Evolutionary conservation across 2,888 invertebrate genomes (phyloP).

Genomic region (Apodemia mormo): DNA sequence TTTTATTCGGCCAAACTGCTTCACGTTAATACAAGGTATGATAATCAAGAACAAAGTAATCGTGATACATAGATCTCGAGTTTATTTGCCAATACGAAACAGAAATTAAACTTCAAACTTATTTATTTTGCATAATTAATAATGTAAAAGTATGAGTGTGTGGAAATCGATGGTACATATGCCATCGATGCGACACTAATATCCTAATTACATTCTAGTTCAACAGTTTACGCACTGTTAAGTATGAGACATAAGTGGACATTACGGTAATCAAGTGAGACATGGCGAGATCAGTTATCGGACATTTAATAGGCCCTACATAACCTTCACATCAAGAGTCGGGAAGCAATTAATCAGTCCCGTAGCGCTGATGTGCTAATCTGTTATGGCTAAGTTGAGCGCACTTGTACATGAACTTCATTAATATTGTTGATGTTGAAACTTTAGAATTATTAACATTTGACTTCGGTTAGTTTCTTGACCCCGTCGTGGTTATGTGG

Average conservation of each 20-base stretch:
- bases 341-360: slow-evolving; percentile 55
- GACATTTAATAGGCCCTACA: slow-evolving; percentile 37
- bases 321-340: slow-evolving; percentile 42
- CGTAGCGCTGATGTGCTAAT: slow-evolving; percentile 56
- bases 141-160: too few species aligned
- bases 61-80: too few species aligned
- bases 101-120: too few species aligned
- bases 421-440: background rate
- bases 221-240: slow-evolving; percentile 4
- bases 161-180: too few species aligned
- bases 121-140: too few species aligned
- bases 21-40: too few species aligned
- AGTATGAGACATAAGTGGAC: slow-evolving; percentile 12
- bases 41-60: too few species aligned
- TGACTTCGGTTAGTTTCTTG: too few species aligned
- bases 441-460: too few species aligned
- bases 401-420: slow-evolving; percentile 1
- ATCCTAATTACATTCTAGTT: slow-evolving; percentile 30
- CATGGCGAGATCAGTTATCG: slow-evolving; percentile 37
- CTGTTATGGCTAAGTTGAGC: slow-evolving; percentile 49
- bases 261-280: slow-evolving; percentile 19
- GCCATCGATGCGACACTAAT: slow-evolving; percentile 10
- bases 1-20: too few species aligned
- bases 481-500: too few species aligned
- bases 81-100: too few species aligned